Conservation (phyloP, 2,113 vertebrate genomes). For the Charadrius vociferus region DNA sequence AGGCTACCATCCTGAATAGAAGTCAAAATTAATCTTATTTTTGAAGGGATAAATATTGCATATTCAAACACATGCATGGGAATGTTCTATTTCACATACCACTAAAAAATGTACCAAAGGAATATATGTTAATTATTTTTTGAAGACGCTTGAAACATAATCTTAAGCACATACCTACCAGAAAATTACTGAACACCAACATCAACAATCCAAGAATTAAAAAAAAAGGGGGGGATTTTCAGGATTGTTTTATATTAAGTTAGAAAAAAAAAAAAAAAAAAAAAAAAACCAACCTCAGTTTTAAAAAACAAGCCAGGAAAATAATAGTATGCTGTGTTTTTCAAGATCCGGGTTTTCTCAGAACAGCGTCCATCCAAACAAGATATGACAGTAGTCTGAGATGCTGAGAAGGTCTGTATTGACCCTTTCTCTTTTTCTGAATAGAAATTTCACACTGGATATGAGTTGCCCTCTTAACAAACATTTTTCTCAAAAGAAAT, state of each 20-base stretch:
- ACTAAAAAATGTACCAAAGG: background rate
- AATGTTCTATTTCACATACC: background rate
- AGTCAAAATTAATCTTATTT: background rate
- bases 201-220: background rate
- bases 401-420: background rate
- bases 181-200: background rate
- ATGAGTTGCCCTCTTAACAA: background rate
- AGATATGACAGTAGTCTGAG: background rate
- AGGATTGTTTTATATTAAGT: background rate
- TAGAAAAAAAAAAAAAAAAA: background rate
- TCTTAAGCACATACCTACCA: background rate
- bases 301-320: background rate
- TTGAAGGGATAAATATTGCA: background rate
- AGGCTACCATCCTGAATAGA: background rate
- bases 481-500: background rate
- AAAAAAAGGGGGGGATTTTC: background rate
- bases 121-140: background rate
- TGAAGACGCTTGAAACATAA: background rate
- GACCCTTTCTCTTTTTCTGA: background rate
- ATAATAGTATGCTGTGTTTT: background rate
- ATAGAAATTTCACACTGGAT: background rate
- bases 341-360: background rate
- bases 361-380: background rate
- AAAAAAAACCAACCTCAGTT: background rate
- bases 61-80: background rate